These are phyloP conservation scores for Steinernema feltiae DNA, from an alignment of 1,140 invertebrate genomes.

Conservation along the genomic window DNA sequence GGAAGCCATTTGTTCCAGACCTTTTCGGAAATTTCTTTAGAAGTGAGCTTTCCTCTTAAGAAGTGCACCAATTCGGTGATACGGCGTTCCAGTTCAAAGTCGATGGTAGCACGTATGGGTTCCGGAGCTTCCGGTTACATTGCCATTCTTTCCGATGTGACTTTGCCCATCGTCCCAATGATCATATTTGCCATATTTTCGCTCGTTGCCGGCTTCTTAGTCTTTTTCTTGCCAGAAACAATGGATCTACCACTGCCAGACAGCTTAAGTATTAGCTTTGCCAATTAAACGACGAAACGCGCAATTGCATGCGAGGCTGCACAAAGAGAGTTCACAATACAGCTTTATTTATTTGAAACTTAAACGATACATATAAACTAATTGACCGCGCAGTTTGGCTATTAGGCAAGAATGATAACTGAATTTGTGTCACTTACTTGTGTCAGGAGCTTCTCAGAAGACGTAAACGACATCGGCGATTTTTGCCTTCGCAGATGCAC, in stretches of 20 bases:
- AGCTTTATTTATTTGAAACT: no score
- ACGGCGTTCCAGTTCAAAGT: neutral
- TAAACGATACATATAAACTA: no score
- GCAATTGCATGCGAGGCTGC: no score
- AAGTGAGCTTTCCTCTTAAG: slow-evolving; percentile 8
- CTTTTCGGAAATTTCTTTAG: slow-evolving; percentile 5
- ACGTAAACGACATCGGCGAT: no score
- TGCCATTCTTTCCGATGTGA: slow-evolving; percentile 41
- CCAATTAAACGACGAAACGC: no score
- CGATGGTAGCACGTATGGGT: slow-evolving; percentile 43
- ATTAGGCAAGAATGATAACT: no score
- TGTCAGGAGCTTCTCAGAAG: no score
- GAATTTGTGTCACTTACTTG: no score
- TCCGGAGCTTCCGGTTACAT: slow-evolving; percentile 41
- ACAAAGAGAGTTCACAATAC: no score
- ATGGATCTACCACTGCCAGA: slow-evolving; percentile 36
- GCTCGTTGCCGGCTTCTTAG: slow-evolving; percentile 28
- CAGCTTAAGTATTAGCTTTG: no score
- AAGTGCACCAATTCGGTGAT: slow-evolving; percentile 2
- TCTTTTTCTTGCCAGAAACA: slow-evolving; percentile 37
- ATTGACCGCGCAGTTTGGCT: no score
- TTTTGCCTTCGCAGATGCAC: no score
- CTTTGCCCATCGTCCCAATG: slow-evolving; percentile 40
- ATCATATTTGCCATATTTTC: slow-evolving; percentile 38
- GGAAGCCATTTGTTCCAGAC: slow-evolving; percentile 7